A percentile compares a stretch with the other conserved stretches of the same genome.
phyloP scores from a whole-genome alignment of 2,113 vertebrate species.

The Ardeotis arabs region DNA sequence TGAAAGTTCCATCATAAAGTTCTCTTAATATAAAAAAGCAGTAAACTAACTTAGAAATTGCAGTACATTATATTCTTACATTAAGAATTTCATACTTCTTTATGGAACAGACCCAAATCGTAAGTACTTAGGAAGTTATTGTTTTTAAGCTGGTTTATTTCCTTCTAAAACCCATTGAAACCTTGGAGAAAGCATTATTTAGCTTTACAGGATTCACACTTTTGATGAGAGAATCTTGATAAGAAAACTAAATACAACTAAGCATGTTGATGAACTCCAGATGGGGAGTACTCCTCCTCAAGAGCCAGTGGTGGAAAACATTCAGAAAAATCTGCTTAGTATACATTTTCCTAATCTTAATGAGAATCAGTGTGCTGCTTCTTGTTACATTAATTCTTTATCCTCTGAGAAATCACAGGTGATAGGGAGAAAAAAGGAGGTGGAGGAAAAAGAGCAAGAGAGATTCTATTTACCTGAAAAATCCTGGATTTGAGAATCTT shows the following conservation, averaged over 20 bases:
- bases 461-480: conserved; percentile 81
- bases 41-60: neutral
- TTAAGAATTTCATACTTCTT: neutral
- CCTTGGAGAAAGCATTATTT: neutral
- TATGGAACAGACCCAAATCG: neutral
- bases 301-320: neutral
- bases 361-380: neutral
- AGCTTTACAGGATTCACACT: neutral
- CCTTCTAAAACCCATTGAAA: neutral
- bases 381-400: neutral
- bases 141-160: neutral
- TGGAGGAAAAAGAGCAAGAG: neutral
- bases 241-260: conserved; percentile 20
- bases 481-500: conserved; percentile 82
- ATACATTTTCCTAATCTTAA: neutral
- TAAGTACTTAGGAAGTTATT: neutral
- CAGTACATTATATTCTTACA: neutral
- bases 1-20: neutral
- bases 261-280: neutral
- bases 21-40: neutral
- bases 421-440: neutral
- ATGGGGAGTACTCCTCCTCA: neutral
- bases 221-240: neutral
- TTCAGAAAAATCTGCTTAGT: conserved; percentile 6
- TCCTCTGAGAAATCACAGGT: neutral